Evolutionary conservation across 2,888 invertebrate species (phyloP).

Genomic region (Osedax fenrisi): DNA sequence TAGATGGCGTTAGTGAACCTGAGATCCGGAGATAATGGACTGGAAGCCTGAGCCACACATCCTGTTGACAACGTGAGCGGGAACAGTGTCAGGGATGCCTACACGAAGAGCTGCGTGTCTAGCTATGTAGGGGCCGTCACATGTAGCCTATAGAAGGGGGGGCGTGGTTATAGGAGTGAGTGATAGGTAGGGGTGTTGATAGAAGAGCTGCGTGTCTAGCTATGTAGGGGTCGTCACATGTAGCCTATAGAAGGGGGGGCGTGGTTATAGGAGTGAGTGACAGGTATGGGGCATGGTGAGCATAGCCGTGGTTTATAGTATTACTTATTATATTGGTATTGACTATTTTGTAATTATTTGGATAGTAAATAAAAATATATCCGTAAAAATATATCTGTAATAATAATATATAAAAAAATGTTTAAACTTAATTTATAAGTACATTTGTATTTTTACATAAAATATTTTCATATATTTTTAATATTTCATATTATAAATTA

Average conservation of each 20-base stretch:
- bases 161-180: not conserved
- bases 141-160: constrained; percentile 54
- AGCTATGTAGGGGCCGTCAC: constrained; percentile 68
- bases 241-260: constrained; percentile 50
- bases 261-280: not conserved
- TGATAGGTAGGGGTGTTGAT: not conserved
- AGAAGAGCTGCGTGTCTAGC: constrained; percentile 72
- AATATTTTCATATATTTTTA: too few relatives aligned
- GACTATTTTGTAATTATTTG: too few relatives aligned
- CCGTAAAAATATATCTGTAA: too few relatives aligned
- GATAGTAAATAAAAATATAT: too few relatives aligned
- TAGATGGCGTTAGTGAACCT: constrained; percentile 62
- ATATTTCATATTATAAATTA: not conserved
- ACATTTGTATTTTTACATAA: too few relatives aligned
- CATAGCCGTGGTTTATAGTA: too few relatives aligned
- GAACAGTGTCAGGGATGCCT: constrained; percentile 67
- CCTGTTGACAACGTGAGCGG: constrained; percentile 77
- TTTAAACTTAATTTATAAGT: too few relatives aligned
- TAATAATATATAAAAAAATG: too few relatives aligned
- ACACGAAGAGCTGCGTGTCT: constrained; percentile 73
- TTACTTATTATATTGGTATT: too few relatives aligned
- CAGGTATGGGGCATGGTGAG: not conserved
- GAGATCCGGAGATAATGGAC: constrained; percentile 74
- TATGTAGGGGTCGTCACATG: constrained; percentile 66
- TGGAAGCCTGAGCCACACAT: constrained; percentile 97